phyloP scores from a whole-genome alignment of 2,888 invertebrate genomes.

The Lithophane semibrunnea region DNA sequence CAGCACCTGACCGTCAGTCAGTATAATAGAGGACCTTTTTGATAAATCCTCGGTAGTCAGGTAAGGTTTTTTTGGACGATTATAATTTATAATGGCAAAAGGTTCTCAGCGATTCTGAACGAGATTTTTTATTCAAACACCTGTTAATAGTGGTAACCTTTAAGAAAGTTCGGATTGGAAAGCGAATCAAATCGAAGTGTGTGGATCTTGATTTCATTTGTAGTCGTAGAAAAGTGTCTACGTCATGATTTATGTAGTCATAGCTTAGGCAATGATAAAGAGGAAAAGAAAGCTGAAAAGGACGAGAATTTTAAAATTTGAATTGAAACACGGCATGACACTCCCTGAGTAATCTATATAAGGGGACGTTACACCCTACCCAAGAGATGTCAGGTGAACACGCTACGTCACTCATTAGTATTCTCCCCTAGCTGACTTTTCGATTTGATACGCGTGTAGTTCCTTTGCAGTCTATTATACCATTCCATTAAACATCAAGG shows the following conservation, averaged over 20 bases:
- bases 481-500: constrained; percentile 70
- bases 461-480: constrained; percentile 71
- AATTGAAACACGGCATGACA: constrained; percentile 56
- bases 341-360: constrained; percentile 64
- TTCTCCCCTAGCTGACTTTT: constrained; percentile 77
- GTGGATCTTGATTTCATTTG: constrained; percentile 57
- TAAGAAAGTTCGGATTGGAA: constrained; percentile 65
- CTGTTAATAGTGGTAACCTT: constrained; percentile 70
- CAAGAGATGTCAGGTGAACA: constrained; percentile 78
- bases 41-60: constrained; percentile 75
- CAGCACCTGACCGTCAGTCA: constrained; percentile 80
- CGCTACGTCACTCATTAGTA: constrained; percentile 76
- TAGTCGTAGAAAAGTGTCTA: constrained; percentile 48
- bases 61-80: constrained; percentile 77
- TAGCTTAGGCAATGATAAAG: constrained; percentile 12
- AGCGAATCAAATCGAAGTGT: constrained; percentile 67
- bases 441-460: constrained; percentile 73
- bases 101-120: constrained; percentile 46
- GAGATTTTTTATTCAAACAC: constrained; percentile 58
- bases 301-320: constrained; percentile 19
- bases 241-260: constrained; percentile 54
- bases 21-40: constrained; percentile 73
- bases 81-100: constrained; percentile 49
- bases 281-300: constrained; percentile 30
- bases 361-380: constrained; percentile 65